Base-by-base conservation (phyloP, 2,888 invertebrate genomes). In the Phlogophora meticulosa region DNA sequence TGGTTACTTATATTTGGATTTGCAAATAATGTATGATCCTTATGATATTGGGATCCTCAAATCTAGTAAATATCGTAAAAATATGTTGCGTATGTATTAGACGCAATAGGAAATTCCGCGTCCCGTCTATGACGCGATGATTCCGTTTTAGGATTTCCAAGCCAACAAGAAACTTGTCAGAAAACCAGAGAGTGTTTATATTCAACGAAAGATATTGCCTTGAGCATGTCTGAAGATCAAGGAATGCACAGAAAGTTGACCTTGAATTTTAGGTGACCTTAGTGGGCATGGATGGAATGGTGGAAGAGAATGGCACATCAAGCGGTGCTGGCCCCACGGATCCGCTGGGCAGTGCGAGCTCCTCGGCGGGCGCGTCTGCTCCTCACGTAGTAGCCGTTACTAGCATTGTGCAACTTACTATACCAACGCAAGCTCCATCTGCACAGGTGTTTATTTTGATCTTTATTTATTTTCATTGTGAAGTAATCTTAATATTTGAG, bases 391-490 rank as follows among this genome's bases (percentile, higher is more conserved):
- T 96, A 90, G 93, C 96, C 89, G 95, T 95, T 91, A 95, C 96
- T 96, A 98, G 98, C 96, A 98, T 98, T 95, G 98, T 98, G 92
- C 98, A 98, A 96, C 97, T 98, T 91, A 97, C 98, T 81, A 93
- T 97, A 91, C 97, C 97, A 82, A 89, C 95, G 81, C 96, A 97
- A 87, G 95, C 96, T 81, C 96, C 97, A 85, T 96, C 96, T 80
- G 96, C 97, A 92, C 97, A 97, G 97, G 97, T 97, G 85, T 88
- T 85, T 90, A 86, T 89, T 88, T 85, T 88, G 82, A 81, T 82
- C 64, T 62, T 67, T 79, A 72, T 73, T 73, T 80, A 72, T 32
- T 58, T 60, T 49, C 42, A 65, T 73, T 73, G 20, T 58, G 22
- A 48, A 46, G n/a, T 34, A 38, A 45, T 55, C 34, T 28, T 28